Percentiles rank a stretch among this genome's conserved stretches.
phyloP scores from a whole-genome alignment of 1,140 invertebrate species.

The Schlechtendalia chinensis region DNA sequence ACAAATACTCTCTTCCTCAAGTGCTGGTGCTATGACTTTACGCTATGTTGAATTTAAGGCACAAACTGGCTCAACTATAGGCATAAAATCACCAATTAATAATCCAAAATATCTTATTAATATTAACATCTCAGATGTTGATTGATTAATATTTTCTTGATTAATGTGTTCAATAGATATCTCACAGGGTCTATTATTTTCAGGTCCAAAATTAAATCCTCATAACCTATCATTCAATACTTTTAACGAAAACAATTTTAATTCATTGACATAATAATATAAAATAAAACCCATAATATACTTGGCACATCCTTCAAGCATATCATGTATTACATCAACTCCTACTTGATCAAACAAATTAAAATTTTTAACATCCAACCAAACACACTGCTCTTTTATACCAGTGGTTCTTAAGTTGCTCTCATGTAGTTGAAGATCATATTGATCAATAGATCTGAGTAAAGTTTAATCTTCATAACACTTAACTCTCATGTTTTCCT shows the following conservation, averaged over 20 bases:
- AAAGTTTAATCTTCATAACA: background rate
- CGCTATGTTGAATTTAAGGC: background rate
- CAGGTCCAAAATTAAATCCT: background rate
- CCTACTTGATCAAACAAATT: slow-evolving; percentile 22
- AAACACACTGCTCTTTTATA: background rate
- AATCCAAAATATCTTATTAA: background rate
- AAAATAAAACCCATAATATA: slow-evolving; percentile 6
- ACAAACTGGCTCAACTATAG: background rate
- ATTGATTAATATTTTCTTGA: background rate
- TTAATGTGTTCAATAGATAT: background rate
- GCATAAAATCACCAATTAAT: background rate
- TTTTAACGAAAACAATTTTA: slow-evolving; percentile 19
- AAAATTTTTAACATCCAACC: slow-evolving; percentile 20
- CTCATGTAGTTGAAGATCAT: background rate
- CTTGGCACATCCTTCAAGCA: background rate
- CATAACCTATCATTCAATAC: slow-evolving; percentile 10
- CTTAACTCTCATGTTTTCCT: background rate
- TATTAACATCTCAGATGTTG: background rate
- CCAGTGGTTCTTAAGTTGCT: background rate
- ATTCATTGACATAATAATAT: background rate
- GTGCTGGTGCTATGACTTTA: background rate
- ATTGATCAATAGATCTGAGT: background rate
- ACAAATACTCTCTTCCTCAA: background rate
- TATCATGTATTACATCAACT: slow-evolving; percentile 13
- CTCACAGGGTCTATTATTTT: background rate